phyloP scores from a whole-genome alignment of 2,888 invertebrate species.

The Mycogona germanica region DNA sequence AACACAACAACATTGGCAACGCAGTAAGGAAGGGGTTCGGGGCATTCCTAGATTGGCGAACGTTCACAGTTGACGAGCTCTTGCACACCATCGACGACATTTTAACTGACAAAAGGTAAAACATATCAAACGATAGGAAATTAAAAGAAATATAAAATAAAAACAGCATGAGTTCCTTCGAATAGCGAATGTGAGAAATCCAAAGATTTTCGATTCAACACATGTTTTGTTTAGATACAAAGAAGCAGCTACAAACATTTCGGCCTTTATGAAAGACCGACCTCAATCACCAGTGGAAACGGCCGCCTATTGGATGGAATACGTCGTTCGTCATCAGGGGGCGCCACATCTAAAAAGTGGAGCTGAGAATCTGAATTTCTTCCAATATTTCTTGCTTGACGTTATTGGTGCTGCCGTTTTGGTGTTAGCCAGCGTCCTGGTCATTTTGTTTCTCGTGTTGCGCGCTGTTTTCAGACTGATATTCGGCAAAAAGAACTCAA shows the following conservation, averaged over 20 bases:
- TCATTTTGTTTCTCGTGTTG: too few species aligned
- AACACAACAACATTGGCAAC: slow-evolving; percentile 9
- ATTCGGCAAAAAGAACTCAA: too few species aligned
- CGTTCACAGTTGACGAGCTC: slow-evolving; percentile 6
- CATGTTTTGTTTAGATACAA: too few species aligned
- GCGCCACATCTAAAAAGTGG: slow-evolving; percentile 2
- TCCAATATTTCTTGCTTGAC: slow-evolving; percentile 15
- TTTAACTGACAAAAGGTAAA: neutral
- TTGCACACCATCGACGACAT: neutral
- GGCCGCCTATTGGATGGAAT: slow-evolving; percentile 13
- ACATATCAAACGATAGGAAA: too few species aligned
- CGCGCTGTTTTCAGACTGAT: too few species aligned
- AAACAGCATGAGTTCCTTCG: too few species aligned
- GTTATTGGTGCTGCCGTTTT: neutral
- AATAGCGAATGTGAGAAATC: too few species aligned
- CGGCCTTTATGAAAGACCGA: neutral
- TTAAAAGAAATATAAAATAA: too few species aligned
- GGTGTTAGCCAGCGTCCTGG: too few species aligned
- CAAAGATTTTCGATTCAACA: too few species aligned
- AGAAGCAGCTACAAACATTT: neutral
- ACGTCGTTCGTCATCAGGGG: slow-evolving; percentile 13
- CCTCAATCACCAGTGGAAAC: neutral
- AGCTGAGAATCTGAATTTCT: neutral
- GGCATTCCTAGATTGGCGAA: slow-evolving; percentile 9
- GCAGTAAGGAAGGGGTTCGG: slow-evolving; percentile 2